Percentiles rank a stretch among this genome's conserved stretches.
These are phyloP conservation scores for Calliopsis andreniformis DNA, from an alignment of 1,140 invertebrate species.

Conservation along the genomic window DNA sequence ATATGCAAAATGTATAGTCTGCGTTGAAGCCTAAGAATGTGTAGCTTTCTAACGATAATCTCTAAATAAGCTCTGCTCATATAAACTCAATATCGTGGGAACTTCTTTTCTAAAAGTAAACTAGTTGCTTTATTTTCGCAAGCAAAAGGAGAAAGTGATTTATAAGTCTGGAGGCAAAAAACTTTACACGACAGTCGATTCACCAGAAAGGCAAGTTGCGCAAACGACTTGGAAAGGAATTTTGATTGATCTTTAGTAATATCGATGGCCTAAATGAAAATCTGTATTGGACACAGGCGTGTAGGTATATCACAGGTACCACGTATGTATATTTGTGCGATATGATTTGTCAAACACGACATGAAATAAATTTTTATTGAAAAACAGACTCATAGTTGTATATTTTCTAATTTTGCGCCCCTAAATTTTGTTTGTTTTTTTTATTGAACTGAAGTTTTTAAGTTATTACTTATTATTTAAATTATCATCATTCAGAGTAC, in stretches of 20 bases:
- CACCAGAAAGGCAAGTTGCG: neutral
- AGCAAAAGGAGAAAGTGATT: neutral
- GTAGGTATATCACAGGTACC: conserved; percentile 37
- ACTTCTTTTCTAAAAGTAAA: neutral
- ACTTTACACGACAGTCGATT: conserved; percentile 13
- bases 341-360: conserved; percentile 50
- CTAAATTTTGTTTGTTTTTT: no score
- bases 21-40: conserved; percentile 21
- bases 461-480: no score
- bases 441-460: no score
- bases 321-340: conserved; percentile 20
- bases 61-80: conserved; percentile 6
- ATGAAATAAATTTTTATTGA: conserved; percentile 64
- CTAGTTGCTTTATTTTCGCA: neutral
- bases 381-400: neutral
- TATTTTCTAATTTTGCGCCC: neutral
- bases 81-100: conserved; percentile 18
- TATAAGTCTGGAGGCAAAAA: no score
- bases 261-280: conserved; percentile 62
- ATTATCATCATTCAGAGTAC: no score
- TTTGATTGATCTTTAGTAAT: conserved; percentile 30
- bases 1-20: conserved; percentile 1
- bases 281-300: conserved; percentile 39
- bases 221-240: conserved; percentile 3
- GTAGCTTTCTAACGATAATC: conserved; percentile 23